A percentile compares a stretch with the other conserved stretches of the same genome.
Evolutionary conservation across 2,797 vertebrate genomes (phyloP).

Genomic region (Thaleichthys pacificus): DNA sequence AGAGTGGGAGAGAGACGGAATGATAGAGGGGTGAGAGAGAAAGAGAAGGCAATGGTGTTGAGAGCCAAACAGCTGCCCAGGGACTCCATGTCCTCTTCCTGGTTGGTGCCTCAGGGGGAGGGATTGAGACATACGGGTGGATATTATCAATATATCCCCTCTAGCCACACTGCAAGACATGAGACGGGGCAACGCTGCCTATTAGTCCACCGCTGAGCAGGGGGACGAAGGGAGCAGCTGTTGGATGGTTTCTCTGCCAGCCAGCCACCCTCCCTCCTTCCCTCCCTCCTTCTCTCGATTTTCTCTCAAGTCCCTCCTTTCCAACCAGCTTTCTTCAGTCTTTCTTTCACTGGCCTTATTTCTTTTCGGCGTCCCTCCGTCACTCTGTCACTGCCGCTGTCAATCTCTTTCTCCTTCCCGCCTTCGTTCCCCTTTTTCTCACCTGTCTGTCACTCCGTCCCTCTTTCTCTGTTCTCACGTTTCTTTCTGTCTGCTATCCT

Average conservation of each 20-base stretch:
- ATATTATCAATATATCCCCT: slow-evolving; percentile 79
- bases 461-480: slow-evolving; percentile 19
- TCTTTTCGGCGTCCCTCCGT: background rate
- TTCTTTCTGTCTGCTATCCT: slow-evolving; percentile 17
- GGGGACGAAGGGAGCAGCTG: slow-evolving; percentile 64
- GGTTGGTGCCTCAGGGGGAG: slow-evolving; percentile 64
- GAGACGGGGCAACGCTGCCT: slow-evolving; percentile 70
- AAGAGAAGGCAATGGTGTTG: slow-evolving; percentile 29
- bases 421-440: background rate
- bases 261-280: slow-evolving; percentile 27
- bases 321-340: background rate
- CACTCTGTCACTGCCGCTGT: background rate
- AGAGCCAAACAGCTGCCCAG: slow-evolving; percentile 68
- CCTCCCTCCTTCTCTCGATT: background rate
- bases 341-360: too few species aligned
- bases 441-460: slow-evolving; percentile 19
- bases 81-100: slow-evolving; percentile 72
- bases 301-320: too few species aligned
- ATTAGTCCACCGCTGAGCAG: slow-evolving; percentile 75
- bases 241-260: slow-evolving; percentile 59
- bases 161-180: slow-evolving; percentile 77
- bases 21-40: slow-evolving; percentile 24
- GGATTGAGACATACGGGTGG: slow-evolving; percentile 75
- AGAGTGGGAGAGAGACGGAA: slow-evolving; percentile 15
- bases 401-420: too few species aligned